Conservation (phyloP, 2,888 invertebrate species). For the Melanargia galathea region DNA sequence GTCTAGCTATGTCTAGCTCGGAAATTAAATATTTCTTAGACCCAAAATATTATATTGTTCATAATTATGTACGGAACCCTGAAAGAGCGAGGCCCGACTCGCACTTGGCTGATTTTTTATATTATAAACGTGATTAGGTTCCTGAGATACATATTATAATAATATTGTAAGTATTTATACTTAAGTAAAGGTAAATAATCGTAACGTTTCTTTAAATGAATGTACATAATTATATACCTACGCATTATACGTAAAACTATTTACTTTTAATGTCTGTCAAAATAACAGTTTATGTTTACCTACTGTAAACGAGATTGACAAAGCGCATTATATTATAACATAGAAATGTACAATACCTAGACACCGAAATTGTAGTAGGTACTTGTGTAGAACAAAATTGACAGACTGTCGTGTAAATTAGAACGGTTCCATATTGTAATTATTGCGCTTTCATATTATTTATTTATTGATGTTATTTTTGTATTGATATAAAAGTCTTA, state of each 20-base stretch:
- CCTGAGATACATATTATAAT: too few species aligned
- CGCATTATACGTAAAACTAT: slow-evolving; percentile 18
- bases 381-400: slow-evolving; percentile 27
- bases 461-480: slow-evolving; percentile 74
- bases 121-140: slow-evolving; percentile 18
- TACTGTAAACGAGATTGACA: slow-evolving; percentile 9
- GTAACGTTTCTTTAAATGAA: slow-evolving; percentile 15
- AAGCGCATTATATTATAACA: slow-evolving; percentile 22
- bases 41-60: too few species aligned
- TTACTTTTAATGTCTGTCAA: slow-evolving; percentile 20
- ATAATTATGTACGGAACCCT: too few species aligned
- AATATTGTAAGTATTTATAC: slow-evolving; percentile 20
- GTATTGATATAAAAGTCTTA: slow-evolving; percentile 60
- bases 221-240: slow-evolving; percentile 16
- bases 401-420: slow-evolving; percentile 34
- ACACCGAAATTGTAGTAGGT: slow-evolving; percentile 8
- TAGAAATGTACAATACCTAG: slow-evolving; percentile 12
- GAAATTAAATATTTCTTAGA: too few species aligned
- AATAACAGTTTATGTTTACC: too few species aligned
- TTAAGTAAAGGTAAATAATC: slow-evolving; percentile 2
- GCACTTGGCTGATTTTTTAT: slow-evolving; percentile 19
- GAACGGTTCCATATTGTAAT: slow-evolving; percentile 47
- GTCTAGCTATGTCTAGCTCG: too few species aligned
- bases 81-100: too few species aligned
- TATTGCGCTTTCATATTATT: slow-evolving; percentile 68